These are phyloP conservation scores for Agrenia bidenticulata DNA, from an alignment of 2,888 invertebrate genomes.

Conservation along the genomic window DNA sequence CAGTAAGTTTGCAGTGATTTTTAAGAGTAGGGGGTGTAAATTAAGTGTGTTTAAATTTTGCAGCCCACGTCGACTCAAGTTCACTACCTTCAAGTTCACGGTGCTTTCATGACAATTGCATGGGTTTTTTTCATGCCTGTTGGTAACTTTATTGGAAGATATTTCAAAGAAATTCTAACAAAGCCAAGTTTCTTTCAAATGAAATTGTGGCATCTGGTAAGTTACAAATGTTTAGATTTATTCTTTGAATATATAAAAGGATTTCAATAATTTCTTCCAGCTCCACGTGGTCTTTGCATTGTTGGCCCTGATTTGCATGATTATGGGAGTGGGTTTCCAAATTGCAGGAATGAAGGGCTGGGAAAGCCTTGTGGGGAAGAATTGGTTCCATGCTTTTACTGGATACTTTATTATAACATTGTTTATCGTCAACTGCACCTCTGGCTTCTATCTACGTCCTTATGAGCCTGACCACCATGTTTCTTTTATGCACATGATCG, in stretches of 20 bases:
- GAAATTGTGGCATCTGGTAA: background rate
- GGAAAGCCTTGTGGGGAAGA: no score
- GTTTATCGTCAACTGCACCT: no score
- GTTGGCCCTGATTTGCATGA: background rate
- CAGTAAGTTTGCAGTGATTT: background rate
- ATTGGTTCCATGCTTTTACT: no score
- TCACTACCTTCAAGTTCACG: background rate
- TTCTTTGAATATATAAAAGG: background rate
- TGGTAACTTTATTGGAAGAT: constrained; percentile 11
- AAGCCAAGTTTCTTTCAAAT: background rate
- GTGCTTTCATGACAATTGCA: constrained; percentile 6
- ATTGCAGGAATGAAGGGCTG: background rate
- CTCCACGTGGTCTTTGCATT: background rate
- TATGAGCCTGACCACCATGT: no score
- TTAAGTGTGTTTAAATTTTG: constrained; percentile 3
- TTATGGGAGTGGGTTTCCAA: background rate
- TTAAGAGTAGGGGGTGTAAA: background rate
- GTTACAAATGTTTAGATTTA: no score
- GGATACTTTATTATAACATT: no score
- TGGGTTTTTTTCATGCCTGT: background rate
- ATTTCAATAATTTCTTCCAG: background rate
- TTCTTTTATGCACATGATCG: no score
- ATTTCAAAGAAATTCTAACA: constrained; percentile 1
- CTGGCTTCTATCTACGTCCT: no score
- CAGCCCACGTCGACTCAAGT: background rate